Conservation (phyloP, 1,140 invertebrate species). For the Hycleus phaleratus region DNA sequence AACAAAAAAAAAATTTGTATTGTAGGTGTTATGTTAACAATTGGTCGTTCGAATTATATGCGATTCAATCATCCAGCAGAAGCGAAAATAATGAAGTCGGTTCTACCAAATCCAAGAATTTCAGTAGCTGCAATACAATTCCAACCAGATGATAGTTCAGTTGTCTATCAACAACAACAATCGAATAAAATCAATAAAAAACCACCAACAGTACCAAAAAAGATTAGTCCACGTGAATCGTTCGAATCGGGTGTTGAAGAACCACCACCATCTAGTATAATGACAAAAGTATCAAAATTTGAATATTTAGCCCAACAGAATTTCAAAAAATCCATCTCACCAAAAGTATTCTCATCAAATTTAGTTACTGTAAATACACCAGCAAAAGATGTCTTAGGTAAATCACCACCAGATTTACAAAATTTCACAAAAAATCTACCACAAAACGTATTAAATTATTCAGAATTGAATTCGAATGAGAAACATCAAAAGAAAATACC, state of each 20-base stretch:
- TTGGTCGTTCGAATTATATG: constrained; percentile 80
- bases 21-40: constrained; percentile 75
- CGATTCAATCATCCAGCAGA: constrained; percentile 86
- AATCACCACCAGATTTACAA: constrained; percentile 46
- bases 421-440: constrained; percentile 38
- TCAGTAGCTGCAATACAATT: constrained; percentile 67
- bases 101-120: constrained; percentile 64
- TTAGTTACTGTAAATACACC: constrained; percentile 70
- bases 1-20: constrained; percentile 6
- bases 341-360: constrained; percentile 69
- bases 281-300: constrained; percentile 54
- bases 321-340: constrained; percentile 51
- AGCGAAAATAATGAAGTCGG: constrained; percentile 73
- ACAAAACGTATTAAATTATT: constrained; percentile 38
- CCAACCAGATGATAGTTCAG: constrained; percentile 36
- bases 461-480: constrained; percentile 33
- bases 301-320: constrained; percentile 48
- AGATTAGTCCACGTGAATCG: constrained; percentile 38
- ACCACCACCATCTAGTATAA: constrained; percentile 42
- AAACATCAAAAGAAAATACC: constrained; percentile 36
- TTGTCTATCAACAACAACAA: neutral
- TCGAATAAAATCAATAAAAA: constrained; percentile 40
- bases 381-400: constrained; percentile 66
- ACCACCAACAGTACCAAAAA: constrained; percentile 45
- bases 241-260: constrained; percentile 47